Conservation (phyloP, 2,113 vertebrate genomes). For the Vicugna pacos region DNA sequence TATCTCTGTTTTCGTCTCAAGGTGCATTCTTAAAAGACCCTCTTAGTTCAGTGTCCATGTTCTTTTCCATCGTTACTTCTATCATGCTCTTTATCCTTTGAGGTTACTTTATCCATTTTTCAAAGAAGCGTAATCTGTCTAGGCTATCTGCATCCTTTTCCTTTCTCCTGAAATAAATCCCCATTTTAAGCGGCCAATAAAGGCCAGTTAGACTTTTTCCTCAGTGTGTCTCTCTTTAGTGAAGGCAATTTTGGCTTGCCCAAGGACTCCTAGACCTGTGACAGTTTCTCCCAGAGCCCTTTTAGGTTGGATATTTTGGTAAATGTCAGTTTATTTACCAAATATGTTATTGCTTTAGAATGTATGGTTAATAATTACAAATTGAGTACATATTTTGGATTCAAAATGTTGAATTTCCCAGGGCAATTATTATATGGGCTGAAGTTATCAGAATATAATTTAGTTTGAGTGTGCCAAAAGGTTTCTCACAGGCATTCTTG, state of each 20-base stretch:
- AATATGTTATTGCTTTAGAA: background rate
- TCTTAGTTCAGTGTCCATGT: background rate
- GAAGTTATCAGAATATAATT: background rate
- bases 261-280: background rate
- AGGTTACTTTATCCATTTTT: background rate
- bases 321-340: background rate
- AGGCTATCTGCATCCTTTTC: background rate
- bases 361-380: background rate
- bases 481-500: background rate
- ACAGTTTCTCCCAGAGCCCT: background rate
- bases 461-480: background rate
- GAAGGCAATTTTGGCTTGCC: background rate
- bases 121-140: background rate
- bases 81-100: background rate
- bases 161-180: conserved; percentile 14
- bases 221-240: background rate
- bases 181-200: background rate
- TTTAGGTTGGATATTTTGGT: background rate
- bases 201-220: background rate
- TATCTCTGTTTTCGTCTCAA: background rate
- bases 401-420: background rate
- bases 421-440: background rate
- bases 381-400: background rate
- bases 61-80: background rate
- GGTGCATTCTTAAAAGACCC: too few relatives aligned